Conservation (phyloP, 2,113 vertebrate species). For the Pyxicephalus adspersus region DNA sequence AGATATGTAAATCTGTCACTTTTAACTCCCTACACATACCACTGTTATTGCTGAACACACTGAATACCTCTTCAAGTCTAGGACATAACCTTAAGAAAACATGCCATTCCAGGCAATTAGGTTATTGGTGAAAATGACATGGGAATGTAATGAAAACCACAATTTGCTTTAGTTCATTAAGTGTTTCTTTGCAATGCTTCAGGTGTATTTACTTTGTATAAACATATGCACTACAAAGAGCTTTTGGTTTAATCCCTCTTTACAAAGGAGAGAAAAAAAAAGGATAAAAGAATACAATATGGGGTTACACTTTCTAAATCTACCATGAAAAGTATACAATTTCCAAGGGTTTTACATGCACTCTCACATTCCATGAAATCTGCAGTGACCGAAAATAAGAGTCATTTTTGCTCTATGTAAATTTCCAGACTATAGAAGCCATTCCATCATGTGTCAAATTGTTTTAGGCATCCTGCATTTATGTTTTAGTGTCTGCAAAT, state of each 20-base stretch:
- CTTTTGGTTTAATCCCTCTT: background rate
- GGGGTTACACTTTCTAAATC: conserved; percentile 40
- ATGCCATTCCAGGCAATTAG: conserved; percentile 75
- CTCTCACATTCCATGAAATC: conserved; percentile 35
- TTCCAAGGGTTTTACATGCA: conserved; percentile 19
- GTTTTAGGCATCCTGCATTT: background rate
- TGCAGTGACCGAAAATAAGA: conserved; percentile 6
- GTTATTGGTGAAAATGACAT: conserved; percentile 69
- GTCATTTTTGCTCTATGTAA: conserved; percentile 4
- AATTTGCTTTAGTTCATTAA: conserved; percentile 53
- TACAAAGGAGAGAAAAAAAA: conserved; percentile 32
- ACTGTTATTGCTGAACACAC: background rate
- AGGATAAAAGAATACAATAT: conserved; percentile 14
- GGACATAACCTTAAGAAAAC: conserved; percentile 75
- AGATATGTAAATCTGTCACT: background rate
- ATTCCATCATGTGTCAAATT: background rate
- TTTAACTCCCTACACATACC: background rate
- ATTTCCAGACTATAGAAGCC: conserved; percentile 1
- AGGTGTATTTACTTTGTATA: conserved; percentile 40
- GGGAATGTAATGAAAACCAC: conserved; percentile 58
- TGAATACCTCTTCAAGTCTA: conserved; percentile 56
- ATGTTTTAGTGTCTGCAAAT: background rate
- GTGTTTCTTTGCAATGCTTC: conserved; percentile 22
- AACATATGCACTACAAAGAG: conserved; percentile 21
- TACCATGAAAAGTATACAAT: conserved; percentile 46